Conservation (phyloP, 2,888 invertebrate species). For the Leptodirus hochenwartii region DNA sequence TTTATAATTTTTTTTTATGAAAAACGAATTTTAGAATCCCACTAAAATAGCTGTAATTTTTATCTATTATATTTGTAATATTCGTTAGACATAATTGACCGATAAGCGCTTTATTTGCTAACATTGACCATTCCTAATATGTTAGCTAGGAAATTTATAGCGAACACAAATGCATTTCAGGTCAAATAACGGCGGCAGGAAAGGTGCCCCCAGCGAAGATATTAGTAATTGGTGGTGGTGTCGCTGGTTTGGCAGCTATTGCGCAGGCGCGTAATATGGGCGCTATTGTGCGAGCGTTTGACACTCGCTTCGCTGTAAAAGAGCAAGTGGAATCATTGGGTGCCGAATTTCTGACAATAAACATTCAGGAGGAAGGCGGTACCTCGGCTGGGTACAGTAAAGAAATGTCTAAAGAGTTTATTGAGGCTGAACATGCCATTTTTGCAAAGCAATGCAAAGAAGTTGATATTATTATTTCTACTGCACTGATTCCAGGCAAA, state of each 20-base stretch:
- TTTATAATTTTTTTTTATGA: too few species aligned
- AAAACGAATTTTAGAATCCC: too few species aligned
- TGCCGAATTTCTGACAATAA: constrained; percentile 69
- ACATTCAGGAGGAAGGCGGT: constrained; percentile 54
- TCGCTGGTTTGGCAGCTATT: constrained; percentile 72
- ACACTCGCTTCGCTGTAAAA: constrained; percentile 65
- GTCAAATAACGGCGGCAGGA: constrained; percentile 80
- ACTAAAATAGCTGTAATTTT: constrained; percentile 4
- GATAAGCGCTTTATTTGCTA: too few species aligned
- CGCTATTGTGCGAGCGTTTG: constrained; percentile 74
- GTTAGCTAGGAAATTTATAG: too few species aligned
- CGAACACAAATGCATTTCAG: too few species aligned
- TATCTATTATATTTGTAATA: too few species aligned
- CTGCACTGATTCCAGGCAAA: constrained; percentile 77
- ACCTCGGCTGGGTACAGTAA: constrained; percentile 66
- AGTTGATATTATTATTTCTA: constrained; percentile 76
- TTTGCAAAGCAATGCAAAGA: constrained; percentile 74
- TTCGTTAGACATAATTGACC: too few species aligned
- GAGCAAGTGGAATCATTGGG: constrained; percentile 78
- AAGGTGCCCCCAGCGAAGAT: constrained; percentile 81
- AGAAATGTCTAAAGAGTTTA: constrained; percentile 72
- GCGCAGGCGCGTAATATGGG: constrained; percentile 80
- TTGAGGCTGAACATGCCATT: constrained; percentile 68
- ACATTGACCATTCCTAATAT: too few species aligned
- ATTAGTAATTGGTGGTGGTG: constrained; percentile 75